Conservation (phyloP, 2,113 vertebrate species). For the Dolichotis patagonum region DNA sequence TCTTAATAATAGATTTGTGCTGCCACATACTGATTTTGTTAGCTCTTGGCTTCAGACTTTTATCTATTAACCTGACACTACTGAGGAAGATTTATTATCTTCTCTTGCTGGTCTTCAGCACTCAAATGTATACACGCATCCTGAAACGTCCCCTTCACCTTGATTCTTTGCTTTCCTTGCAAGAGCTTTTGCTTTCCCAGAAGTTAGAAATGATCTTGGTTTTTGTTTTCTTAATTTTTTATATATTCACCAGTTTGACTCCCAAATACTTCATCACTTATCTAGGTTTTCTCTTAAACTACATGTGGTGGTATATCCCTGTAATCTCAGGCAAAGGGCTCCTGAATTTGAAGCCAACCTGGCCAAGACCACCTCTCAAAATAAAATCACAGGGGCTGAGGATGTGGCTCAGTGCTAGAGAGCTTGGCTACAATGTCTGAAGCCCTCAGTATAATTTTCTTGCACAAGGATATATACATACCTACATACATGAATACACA, state of each 20-base stretch:
- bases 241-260: background rate
- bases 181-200: background rate
- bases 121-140: background rate
- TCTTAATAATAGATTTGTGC: constrained; percentile 2
- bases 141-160: background rate
- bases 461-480: background rate
- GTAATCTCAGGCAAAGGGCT: background rate
- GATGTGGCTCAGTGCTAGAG: background rate
- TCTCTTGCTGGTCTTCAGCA: background rate
- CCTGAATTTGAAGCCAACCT: background rate
- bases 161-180: background rate
- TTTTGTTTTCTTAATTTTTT: background rate
- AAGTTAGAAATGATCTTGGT: background rate
- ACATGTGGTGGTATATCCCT: background rate
- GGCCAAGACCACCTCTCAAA: background rate
- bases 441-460: background rate
- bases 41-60: background rate
- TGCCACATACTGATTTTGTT: background rate
- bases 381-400: background rate
- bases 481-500: background rate
- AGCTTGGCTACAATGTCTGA: background rate
- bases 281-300: background rate
- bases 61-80: background rate
- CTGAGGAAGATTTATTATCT: background rate
- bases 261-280: background rate